Conservation (phyloP, 2,797 vertebrate species). For the Parauchenoglanis ngamensis region DNA sequence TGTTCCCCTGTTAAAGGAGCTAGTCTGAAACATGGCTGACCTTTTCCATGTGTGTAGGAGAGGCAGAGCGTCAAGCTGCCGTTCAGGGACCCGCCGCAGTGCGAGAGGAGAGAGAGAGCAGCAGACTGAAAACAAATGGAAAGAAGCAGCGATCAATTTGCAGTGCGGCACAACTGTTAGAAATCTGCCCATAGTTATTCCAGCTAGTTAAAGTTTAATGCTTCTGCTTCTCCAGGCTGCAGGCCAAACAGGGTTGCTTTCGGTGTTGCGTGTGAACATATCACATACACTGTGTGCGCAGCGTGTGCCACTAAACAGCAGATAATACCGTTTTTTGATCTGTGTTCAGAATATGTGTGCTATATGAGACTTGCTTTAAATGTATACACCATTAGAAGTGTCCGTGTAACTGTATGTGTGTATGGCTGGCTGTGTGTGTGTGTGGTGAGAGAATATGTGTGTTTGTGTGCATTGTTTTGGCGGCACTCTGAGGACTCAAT, state of each 20-base stretch:
- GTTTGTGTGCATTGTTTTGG: not conserved
- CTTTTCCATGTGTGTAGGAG: constrained; percentile 56
- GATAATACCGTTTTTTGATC: constrained; percentile 30
- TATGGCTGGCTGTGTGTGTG: not conserved
- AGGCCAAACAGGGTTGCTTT: constrained; percentile 44
- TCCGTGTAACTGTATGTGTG: constrained; percentile 10
- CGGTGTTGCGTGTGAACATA: constrained; percentile 25
- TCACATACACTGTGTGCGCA: not conserved
- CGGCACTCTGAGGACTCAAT: not conserved
- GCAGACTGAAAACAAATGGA: constrained; percentile 57
- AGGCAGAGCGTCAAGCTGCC: constrained; percentile 38
- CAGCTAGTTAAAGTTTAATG: constrained; percentile 66
- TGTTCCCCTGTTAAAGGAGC: constrained; percentile 56
- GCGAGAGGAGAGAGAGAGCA: constrained; percentile 39
- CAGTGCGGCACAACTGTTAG: constrained; percentile 56
- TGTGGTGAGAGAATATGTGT: not conserved
- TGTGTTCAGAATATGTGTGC: not conserved
- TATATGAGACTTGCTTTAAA: constrained; percentile 25
- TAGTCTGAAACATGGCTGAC: constrained; percentile 57
- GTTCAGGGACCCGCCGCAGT: constrained; percentile 44
- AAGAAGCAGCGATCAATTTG: constrained; percentile 59
- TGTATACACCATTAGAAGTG: constrained; percentile 11
- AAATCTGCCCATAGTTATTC: constrained; percentile 63
- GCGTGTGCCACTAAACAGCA: constrained; percentile 19
- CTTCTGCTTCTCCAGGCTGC: constrained; percentile 52